Percentiles rank a stretch among this genome's conserved stretches.
Evolutionary conservation across 1,140 invertebrate genomes (phyloP).

Genomic region (Drosophila bipectinata): DNA sequence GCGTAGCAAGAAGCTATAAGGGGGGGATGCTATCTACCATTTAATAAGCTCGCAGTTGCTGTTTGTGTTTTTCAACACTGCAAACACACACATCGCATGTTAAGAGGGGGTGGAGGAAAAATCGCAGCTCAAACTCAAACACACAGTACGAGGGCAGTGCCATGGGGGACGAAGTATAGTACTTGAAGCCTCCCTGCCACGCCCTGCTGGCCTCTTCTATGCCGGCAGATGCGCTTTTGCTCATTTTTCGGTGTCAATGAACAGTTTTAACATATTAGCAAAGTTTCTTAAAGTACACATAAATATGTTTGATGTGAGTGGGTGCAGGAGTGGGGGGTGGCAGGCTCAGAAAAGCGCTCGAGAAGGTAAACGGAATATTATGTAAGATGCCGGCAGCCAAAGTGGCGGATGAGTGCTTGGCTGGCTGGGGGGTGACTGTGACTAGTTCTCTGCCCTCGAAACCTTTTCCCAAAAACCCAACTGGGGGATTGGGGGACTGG

Average conservation of each 20-base stretch:
- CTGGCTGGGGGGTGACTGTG: not conserved
- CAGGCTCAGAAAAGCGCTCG: not conserved
- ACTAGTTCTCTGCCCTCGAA: too few species aligned
- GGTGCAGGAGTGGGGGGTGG: not conserved
- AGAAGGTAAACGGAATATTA: conserved; percentile 49
- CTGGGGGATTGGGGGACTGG: not conserved
- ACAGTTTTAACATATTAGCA: conserved; percentile 83
- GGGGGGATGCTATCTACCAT: conserved; percentile 46
- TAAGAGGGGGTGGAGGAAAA: conserved; percentile 13
- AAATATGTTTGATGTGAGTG: conserved; percentile 78
- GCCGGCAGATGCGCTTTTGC: conserved; percentile 61
- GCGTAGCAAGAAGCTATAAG: not conserved
- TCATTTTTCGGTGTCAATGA: conserved; percentile 82
- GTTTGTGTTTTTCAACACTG: conserved; percentile 82
- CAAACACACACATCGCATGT: conserved; percentile 62
- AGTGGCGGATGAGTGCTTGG: conserved; percentile 27
- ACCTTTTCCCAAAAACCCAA: not conserved
- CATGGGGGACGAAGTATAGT: not conserved
- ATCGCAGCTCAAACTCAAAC: conserved; percentile 61
- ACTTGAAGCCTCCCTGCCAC: not conserved
- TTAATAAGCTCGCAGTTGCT: conserved; percentile 81
- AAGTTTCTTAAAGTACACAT: conserved; percentile 81
- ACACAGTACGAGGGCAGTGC: not conserved
- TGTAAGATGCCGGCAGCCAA: conserved; percentile 28
- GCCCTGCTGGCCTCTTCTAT: not conserved